phyloP scores from a whole-genome alignment of 2,888 invertebrate species.

The Clostera curtula region DNA sequence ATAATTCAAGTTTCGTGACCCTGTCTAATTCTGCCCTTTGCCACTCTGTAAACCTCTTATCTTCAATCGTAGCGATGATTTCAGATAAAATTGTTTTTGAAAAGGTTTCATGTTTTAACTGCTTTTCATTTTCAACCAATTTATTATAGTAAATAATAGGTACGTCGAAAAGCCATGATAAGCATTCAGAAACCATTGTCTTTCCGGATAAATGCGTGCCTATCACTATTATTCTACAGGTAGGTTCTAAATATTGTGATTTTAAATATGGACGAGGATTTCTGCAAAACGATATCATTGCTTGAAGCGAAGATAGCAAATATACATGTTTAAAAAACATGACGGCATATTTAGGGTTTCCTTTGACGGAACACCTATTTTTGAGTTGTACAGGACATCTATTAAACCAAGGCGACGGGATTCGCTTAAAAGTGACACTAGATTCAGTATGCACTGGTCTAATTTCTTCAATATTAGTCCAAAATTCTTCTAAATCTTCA shows the following conservation, averaged over 20 bases:
- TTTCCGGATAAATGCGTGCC: constrained; percentile 78
- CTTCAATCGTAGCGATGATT: constrained; percentile 56
- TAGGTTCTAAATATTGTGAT: constrained; percentile 72
- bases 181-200: constrained; percentile 69
- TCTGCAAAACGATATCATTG: constrained; percentile 68
- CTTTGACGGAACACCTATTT: constrained; percentile 63
- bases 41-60: constrained; percentile 45
- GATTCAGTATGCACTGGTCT: constrained; percentile 39
- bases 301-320: constrained; percentile 68
- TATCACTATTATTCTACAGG: constrained; percentile 74
- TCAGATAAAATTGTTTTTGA: constrained; percentile 50
- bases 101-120: constrained; percentile 38
- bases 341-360: constrained; percentile 71
- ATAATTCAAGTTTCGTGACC: constrained; percentile 40
- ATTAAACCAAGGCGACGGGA: constrained; percentile 73
- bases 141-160: constrained; percentile 50
- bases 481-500: constrained; percentile 58
- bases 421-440: constrained; percentile 40
- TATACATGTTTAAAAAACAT: constrained; percentile 77
- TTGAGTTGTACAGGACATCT: constrained; percentile 79
- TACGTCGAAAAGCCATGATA: constrained; percentile 69
- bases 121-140: constrained; percentile 33
- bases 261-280: constrained; percentile 78
- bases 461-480: constrained; percentile 41
- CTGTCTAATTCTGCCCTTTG: constrained; percentile 50